Percentiles rank a stretch among this genome's conserved stretches.
Conservation (phyloP, 2,888 invertebrate genomes). For the Lydus trimaculatus region DNA sequence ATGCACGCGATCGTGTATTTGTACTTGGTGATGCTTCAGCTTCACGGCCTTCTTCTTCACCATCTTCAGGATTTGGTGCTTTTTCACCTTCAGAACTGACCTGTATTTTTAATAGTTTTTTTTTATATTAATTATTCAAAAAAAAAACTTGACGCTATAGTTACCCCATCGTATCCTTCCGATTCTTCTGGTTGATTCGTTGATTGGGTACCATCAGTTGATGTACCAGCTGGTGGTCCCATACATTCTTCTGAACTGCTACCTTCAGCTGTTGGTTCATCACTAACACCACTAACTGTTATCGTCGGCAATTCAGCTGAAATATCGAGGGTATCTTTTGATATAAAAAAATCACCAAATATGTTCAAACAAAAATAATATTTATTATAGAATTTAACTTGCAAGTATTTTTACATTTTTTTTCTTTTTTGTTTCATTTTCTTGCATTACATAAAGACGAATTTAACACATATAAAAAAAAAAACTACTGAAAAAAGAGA, state of each 20-base stretch:
- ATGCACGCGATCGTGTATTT: slow-evolving; percentile 62
- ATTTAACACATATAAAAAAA: not conserved
- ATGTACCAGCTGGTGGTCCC: slow-evolving; percentile 58
- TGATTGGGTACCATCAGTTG: slow-evolving; percentile 48
- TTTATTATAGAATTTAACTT: not conserved
- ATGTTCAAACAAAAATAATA: not conserved
- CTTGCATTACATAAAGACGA: not conserved
- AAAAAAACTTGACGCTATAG: slow-evolving; percentile 14
- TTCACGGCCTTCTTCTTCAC: slow-evolving; percentile 77
- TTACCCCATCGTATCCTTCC: slow-evolving; percentile 58
- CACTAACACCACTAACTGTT: slow-evolving; percentile 54
- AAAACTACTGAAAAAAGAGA: not conserved
- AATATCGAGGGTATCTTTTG: slow-evolving; percentile 24
- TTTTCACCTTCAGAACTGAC: slow-evolving; percentile 73
- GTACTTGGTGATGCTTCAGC: slow-evolving; percentile 77
- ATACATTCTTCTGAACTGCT: slow-evolving; percentile 52
- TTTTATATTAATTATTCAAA: not conserved
- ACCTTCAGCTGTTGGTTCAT: slow-evolving; percentile 60
- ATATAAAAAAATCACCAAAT: not conserved
- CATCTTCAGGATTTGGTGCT: slow-evolving; percentile 61
- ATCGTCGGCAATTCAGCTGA: slow-evolving; percentile 55
- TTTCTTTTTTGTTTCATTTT: no score
- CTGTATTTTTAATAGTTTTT: slow-evolving; percentile 33
- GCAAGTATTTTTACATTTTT: not conserved
- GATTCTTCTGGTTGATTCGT: slow-evolving; percentile 51